Percentiles rank a stretch among this genome's conserved stretches.
Conservation (phyloP, 2,113 vertebrate genomes). For the Marmota monax region DNA sequence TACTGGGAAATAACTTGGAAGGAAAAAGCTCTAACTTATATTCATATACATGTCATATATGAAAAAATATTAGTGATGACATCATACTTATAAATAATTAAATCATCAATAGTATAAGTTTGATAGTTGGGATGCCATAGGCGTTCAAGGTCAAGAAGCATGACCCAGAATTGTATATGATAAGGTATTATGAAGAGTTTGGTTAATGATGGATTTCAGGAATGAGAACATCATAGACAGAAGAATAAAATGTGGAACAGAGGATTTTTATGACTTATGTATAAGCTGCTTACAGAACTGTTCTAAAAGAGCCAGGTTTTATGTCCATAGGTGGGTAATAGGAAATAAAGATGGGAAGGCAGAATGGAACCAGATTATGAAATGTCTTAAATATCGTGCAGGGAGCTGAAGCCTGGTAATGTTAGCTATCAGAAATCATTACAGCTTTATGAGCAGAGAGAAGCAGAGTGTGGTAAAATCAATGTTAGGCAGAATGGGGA, state of each 20-base stretch:
- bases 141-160: not conserved
- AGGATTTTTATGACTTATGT: not conserved
- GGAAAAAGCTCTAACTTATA: not conserved
- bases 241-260: not conserved
- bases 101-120: not conserved
- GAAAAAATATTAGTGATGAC: not conserved
- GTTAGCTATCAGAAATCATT: not conserved
- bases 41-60: not conserved
- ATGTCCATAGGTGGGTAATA: not conserved
- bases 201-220: not conserved
- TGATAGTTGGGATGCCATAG: not conserved
- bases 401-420: not conserved
- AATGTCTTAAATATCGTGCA: not conserved
- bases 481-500: accelerated
- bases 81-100: not conserved
- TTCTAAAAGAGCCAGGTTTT: not conserved
- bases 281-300: not conserved
- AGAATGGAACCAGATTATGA: not conserved
- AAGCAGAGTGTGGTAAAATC: not conserved
- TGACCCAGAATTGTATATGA: not conserved
- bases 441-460: not conserved
- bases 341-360: not conserved
- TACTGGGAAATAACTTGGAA: not conserved
- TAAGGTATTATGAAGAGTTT: not conserved
- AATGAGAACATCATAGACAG: not conserved